Percentiles rank a stretch among this genome's conserved stretches.
Conservation (phyloP, 1,140 invertebrate species). For the Aplysia californica region DNA sequence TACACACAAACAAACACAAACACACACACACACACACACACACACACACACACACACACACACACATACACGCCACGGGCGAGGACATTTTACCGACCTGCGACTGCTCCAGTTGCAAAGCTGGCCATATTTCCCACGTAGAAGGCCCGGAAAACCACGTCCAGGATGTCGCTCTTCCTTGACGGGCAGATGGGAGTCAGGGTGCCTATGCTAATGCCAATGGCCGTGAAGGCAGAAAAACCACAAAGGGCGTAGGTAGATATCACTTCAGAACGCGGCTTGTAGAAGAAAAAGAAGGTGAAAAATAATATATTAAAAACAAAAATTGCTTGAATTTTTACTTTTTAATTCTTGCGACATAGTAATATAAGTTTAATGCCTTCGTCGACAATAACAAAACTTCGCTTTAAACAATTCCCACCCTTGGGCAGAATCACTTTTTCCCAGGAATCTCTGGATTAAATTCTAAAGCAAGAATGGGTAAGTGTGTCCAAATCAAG, state of each 20-base stretch:
- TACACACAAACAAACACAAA: too few species aligned
- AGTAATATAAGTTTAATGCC: not conserved
- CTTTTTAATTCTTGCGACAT: not conserved
- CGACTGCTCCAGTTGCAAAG: constrained; percentile 5
- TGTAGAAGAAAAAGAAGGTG: not conserved
- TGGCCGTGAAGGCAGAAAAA: constrained; percentile 8
- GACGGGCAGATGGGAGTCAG: not conserved
- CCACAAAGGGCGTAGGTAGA: constrained; percentile 12
- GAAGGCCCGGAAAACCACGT: not conserved
- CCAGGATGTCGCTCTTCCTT: constrained; percentile 4
- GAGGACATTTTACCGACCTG: too few species aligned
- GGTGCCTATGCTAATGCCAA: not conserved
- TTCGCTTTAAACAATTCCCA: not conserved
- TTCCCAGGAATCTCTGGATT: not conserved
- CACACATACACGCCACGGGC: too few species aligned
- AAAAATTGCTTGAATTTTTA: not conserved
- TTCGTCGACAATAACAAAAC: not conserved
- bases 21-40: too few species aligned
- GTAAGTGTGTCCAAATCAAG: too few species aligned
- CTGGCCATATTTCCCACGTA: constrained; percentile 4
- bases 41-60: not conserved
- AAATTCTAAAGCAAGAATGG: too few species aligned
- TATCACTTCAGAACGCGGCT: constrained; percentile 10
- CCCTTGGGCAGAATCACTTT: not conserved
- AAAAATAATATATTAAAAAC: not conserved